Conservation (phyloP, 2,888 invertebrate species). For the Hypolimnas misippus region DNA sequence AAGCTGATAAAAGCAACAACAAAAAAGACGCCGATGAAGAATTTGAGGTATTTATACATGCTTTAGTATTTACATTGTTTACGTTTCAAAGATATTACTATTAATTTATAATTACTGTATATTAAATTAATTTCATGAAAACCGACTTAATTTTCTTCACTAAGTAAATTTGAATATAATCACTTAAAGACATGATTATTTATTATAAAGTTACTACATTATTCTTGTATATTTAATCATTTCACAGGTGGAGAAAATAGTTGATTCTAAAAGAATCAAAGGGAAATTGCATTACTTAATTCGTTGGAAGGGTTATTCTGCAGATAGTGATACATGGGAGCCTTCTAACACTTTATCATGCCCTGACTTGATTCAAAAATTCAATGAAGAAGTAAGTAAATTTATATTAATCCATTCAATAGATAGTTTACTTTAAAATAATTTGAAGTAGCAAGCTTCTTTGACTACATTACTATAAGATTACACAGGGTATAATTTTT, state of each 20-base stretch:
- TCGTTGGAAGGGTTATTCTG: slow-evolving; percentile 90
- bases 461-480: too few species aligned
- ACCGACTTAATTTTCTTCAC: too few species aligned
- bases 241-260: slow-evolving; percentile 87
- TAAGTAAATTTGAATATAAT: too few species aligned
- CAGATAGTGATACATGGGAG: slow-evolving; percentile 90
- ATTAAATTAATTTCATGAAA: too few species aligned
- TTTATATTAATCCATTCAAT: background rate
- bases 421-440: background rate
- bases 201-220: background rate
- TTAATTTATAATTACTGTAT: too few species aligned
- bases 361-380: slow-evolving; percentile 85
- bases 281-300: slow-evolving; percentile 88
- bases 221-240: background rate
- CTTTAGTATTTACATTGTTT: background rate
- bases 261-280: slow-evolving; percentile 87
- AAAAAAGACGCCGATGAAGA: slow-evolving; percentile 62
- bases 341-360: slow-evolving; percentile 88
- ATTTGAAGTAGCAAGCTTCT: too few species aligned
- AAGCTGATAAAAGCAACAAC: slow-evolving; percentile 56
- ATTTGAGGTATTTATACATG: slow-evolving; percentile 70
- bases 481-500: too few species aligned
- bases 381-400: slow-evolving; percentile 67
- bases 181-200: background rate
- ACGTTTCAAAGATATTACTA: too few species aligned